Conservation (phyloP, 2,888 invertebrate species). For the Strigamia transsilvanica region DNA sequence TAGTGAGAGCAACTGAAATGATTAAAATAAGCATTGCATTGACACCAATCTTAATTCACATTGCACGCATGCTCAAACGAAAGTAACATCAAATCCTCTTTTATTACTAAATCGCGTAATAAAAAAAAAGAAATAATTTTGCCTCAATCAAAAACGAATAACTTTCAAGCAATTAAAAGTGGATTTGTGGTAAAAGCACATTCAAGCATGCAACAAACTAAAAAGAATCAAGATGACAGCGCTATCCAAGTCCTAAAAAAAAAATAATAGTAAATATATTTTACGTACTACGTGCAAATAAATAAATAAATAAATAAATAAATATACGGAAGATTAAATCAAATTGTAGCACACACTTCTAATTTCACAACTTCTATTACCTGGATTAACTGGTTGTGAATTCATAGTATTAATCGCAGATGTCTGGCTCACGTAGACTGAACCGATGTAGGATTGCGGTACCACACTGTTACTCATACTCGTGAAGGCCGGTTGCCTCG, state of each 20-base stretch:
- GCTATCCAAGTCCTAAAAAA: neutral
- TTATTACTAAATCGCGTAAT: too few species aligned
- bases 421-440: neutral
- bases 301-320: neutral
- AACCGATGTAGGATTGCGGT: constrained; percentile 3
- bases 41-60: neutral
- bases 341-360: neutral
- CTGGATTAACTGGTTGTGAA: constrained; percentile 17
- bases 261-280: constrained; percentile 7
- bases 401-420: constrained; percentile 27
- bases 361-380: neutral
- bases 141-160: neutral
- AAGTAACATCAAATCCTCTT: too few species aligned
- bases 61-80: too few species aligned
- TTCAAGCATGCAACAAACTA: neutral
- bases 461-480: constrained; percentile 6
- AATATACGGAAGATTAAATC: neutral
- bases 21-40: constrained; percentile 1
- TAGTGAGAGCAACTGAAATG: neutral
- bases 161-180: neutral
- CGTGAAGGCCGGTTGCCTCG: constrained; percentile 27
- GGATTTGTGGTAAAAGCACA: neutral
- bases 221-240: neutral
- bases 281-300: neutral
- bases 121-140: too few species aligned